Base-by-base conservation (phyloP, 2,888 invertebrate genomes). In the Lottia gigantea region DNA sequence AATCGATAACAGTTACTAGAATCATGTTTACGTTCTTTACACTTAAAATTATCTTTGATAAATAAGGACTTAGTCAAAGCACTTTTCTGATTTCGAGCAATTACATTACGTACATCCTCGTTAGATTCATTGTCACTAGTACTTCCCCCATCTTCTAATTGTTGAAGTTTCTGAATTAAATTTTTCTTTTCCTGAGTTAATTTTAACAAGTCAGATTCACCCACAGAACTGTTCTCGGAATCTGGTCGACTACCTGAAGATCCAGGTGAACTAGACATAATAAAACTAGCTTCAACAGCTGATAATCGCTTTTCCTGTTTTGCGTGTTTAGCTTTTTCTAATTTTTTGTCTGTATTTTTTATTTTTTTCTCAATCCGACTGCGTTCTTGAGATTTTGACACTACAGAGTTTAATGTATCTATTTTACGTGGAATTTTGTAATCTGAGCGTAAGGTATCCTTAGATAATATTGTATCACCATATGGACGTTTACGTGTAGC, bases 211-310 rank as follows among this genome's bases (percentile, higher is more conserved):
- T 83, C 83, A 14, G 79, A 76, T 73, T 84, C 85, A 45, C 80
- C 79, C 69, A 91, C 90, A 82, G 92, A 91, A 79, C 92, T 92
- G 47, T 91, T 91, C 71, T 91, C 91, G 71, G 91, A 81, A 64
- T 82, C 82, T 74, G 81, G 78, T 64, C 79, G 78, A 66, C 80
- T 81, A 75, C 80, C 81, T 45, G 79, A 77, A 46, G 85, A 83
- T 70, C 82, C 81, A 25, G 82, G 82, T 68, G 55, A 55, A 55
- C 55, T 55, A 15, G 55, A 55, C 23, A 19, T 23, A 8, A 55
- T 55, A 55, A 55, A 55, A 12, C 55, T 23, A 12, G 55, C 55
- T 23, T 55, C 55, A 14, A 23, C 12, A 55, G 55, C 19, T 23
- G 23, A 55, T 55, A 55, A 55, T 23, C 19, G 23, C 23, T 55